Conservation (phyloP, 2,888 invertebrate genomes). For the Amitus sp. region DNA sequence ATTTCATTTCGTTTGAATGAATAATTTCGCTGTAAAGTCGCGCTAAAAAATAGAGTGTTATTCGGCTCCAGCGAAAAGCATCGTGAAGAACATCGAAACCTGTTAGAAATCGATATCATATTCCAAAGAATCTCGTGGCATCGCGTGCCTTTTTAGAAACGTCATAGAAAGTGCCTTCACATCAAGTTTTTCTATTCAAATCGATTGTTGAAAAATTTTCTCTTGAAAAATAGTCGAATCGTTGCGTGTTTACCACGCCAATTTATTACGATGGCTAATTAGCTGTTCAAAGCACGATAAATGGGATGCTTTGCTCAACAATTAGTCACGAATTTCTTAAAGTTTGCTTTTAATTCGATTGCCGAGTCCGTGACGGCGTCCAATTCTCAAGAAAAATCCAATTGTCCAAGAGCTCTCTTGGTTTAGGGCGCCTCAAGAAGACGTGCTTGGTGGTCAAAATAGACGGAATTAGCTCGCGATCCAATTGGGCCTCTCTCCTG, state of each 20-base stretch:
- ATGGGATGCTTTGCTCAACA: not conserved
- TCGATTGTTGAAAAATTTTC: no score
- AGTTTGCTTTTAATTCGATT: not conserved
- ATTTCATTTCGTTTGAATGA: no score
- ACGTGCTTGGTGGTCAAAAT: slow-evolving; percentile 19
- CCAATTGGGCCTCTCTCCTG: slow-evolving; percentile 39
- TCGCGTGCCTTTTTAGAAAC: not conserved
- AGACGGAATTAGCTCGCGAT: slow-evolving; percentile 45
- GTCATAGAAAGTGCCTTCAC: slow-evolving; percentile 1
- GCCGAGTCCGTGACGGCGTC: no score
- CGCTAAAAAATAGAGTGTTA: no score
- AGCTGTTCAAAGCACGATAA: no score
- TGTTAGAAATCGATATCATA: slow-evolving; percentile 7
- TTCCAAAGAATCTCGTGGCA: not conserved
- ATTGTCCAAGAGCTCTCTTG: not conserved
- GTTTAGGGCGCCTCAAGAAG: slow-evolving; percentile 8
- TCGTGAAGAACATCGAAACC: not conserved
- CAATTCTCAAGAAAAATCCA: not conserved
- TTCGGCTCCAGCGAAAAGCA: no score
- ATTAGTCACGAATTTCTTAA: no score
- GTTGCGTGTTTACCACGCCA: not conserved
- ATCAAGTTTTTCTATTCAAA: no score
- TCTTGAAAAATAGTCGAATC: not conserved
- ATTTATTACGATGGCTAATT: no score
- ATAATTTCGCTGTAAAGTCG: slow-evolving; percentile 3